A percentile compares a stretch with the other conserved stretches of the same genome.
Conservation (phyloP, 2,113 vertebrate species). For the Prunella himalayana region DNA sequence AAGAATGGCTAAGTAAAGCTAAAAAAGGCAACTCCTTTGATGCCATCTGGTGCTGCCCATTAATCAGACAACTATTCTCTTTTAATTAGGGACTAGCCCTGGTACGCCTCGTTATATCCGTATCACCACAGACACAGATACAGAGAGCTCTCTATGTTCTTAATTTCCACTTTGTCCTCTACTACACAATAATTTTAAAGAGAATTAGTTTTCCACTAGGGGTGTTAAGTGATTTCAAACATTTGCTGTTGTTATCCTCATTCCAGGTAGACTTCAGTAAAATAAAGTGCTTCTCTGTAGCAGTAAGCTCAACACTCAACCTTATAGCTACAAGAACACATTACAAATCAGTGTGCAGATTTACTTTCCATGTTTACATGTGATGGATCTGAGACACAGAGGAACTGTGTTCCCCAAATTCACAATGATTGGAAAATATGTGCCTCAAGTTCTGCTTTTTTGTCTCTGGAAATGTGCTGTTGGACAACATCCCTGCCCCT, state of each 20-base stretch:
- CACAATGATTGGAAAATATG: background rate
- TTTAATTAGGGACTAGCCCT: background rate
- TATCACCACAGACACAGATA: background rate
- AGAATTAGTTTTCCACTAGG: background rate
- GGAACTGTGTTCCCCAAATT: background rate
- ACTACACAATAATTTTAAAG: background rate
- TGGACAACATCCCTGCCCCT: background rate
- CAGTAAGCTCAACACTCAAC: background rate
- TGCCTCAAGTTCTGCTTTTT: background rate
- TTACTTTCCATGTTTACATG: background rate
- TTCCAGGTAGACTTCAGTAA: background rate
- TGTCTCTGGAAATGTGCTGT: background rate
- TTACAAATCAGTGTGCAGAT: background rate
- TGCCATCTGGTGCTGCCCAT: constrained; percentile 18
- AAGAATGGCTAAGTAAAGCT: background rate
- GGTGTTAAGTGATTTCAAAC: background rate
- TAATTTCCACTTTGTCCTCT: background rate
- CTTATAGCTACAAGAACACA: background rate
- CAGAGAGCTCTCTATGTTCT: background rate
- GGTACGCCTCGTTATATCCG: background rate
- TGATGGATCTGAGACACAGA: background rate
- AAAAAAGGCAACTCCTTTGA: background rate
- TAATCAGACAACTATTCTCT: constrained; percentile 7
- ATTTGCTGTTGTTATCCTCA: background rate
- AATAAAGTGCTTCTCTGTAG: background rate